phyloP scores from a whole-genome alignment of 2,113 vertebrate species.

The Cottus gobio region DNA sequence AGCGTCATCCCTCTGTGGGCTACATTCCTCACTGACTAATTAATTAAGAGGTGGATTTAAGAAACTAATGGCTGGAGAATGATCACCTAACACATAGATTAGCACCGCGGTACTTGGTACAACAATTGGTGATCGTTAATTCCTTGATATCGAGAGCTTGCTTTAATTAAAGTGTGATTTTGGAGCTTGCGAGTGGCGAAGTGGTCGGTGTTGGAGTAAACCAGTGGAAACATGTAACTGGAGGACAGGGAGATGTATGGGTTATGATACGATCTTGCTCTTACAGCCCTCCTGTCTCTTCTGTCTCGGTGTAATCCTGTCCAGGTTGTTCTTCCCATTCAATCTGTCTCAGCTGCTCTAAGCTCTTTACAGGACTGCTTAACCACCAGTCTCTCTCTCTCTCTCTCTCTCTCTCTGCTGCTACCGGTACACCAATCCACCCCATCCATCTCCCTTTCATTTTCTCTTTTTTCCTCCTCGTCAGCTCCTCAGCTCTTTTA shows the following conservation, averaged over 20 bases:
- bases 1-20: conserved; percentile 39
- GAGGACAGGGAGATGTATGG: conserved; percentile 42
- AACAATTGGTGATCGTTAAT: conserved; percentile 54
- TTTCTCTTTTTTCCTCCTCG: conserved; percentile 53
- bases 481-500: conserved; percentile 49
- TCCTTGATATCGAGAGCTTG: not conserved
- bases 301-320: conserved; percentile 70
- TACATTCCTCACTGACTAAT: conserved; percentile 61
- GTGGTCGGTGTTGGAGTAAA: conserved; percentile 22
- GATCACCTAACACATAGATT: conserved; percentile 63
- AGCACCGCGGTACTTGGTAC: conserved; percentile 37
- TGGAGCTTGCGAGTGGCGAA: not conserved
- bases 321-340: conserved; percentile 76
- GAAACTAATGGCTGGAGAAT: conserved; percentile 64
- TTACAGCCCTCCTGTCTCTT: conserved; percentile 30
- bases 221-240: conserved; percentile 11
- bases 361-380: conserved; percentile 74
- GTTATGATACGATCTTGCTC: conserved; percentile 58
- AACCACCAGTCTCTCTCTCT: conserved; percentile 49
- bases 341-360: conserved; percentile 78
- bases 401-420: conserved; percentile 33
- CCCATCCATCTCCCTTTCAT: conserved; percentile 54
- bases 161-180: conserved; percentile 51
- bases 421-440: conserved; percentile 36
- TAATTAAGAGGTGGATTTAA: conserved; percentile 66